A percentile compares a stretch with the other conserved stretches of the same genome.
These are phyloP conservation scores for Psilopogon haemacephalus DNA, from an alignment of 2,113 vertebrate species.

Conservation along the genomic window DNA sequence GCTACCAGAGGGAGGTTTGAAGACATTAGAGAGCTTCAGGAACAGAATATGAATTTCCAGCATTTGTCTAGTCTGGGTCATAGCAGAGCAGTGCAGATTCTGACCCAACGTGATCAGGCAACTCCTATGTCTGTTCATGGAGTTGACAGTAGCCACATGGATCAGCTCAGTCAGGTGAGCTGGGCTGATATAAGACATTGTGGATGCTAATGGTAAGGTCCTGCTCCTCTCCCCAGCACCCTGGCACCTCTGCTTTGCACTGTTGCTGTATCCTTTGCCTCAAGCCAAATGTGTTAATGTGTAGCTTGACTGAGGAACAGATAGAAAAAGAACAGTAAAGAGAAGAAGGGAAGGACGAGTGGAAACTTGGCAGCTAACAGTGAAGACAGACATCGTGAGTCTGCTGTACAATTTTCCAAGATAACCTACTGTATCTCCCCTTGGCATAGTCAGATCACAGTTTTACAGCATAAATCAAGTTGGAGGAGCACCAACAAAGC, in stretches of 20 bases:
- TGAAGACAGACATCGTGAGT: neutral
- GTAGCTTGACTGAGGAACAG: neutral
- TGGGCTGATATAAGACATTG: accelerated
- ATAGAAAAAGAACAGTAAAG: neutral
- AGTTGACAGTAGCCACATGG: neutral
- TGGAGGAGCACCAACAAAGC: neutral
- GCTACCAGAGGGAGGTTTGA: neutral
- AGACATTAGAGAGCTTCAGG: neutral
- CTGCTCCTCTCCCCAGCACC: neutral
- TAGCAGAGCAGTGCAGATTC: neutral
- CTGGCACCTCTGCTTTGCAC: neutral
- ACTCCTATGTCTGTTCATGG: neutral
- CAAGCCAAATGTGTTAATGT: neutral
- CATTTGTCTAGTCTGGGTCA: neutral
- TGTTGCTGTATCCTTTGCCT: neutral
- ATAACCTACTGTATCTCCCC: neutral
- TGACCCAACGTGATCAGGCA: neutral
- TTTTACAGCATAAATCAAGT: neutral
- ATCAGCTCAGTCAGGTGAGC: neutral
- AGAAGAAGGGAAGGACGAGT: neutral
- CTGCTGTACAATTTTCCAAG: neutral
- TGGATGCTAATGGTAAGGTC: neutral
- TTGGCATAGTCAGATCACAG: neutral
- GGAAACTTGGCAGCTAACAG: neutral
- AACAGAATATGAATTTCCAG: neutral